phyloP scores from a whole-genome alignment of 2,797 vertebrate species.

The Silurus lanzhouensis region DNA sequence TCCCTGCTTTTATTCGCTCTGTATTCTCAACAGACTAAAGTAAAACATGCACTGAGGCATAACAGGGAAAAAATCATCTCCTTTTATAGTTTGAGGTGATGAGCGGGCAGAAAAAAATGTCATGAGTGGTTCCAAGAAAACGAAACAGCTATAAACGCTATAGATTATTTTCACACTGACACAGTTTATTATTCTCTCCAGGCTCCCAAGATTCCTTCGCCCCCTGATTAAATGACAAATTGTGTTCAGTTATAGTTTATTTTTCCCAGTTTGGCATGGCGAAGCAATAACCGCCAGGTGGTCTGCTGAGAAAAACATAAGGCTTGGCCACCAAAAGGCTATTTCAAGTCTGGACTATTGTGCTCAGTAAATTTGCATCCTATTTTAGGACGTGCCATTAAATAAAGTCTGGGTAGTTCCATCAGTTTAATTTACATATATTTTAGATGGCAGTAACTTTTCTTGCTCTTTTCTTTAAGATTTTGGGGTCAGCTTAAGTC shows the following conservation, averaged over 20 bases:
- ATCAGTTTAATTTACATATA: conserved; percentile 58
- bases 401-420: conserved; percentile 49
- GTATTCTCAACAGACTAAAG: conserved; percentile 46
- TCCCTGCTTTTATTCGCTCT: conserved; percentile 35
- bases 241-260: conserved; percentile 25
- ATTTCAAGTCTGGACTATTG: neutral
- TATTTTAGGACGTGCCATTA: conserved; percentile 50
- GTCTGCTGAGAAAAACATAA: neutral
- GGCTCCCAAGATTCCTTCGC: conserved; percentile 28
- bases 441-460: conserved; percentile 54
- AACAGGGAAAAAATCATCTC: conserved; percentile 12
- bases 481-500: conserved; percentile 28
- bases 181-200: conserved; percentile 45
- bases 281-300: conserved; percentile 30
- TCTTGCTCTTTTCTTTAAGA: neutral
- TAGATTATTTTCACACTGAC: conserved; percentile 49
- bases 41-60: conserved; percentile 19
- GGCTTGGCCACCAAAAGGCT: conserved; percentile 36
- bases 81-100: conserved; percentile 31
- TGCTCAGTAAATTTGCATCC: conserved; percentile 41
- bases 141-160: conserved; percentile 15
- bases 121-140: conserved; percentile 36
- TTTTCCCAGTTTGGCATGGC: conserved; percentile 35
- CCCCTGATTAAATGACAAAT: conserved; percentile 42
- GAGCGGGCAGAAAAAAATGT: conserved; percentile 20